Conservation (phyloP, 2,113 vertebrate species). For the Irena cyanogastra region DNA sequence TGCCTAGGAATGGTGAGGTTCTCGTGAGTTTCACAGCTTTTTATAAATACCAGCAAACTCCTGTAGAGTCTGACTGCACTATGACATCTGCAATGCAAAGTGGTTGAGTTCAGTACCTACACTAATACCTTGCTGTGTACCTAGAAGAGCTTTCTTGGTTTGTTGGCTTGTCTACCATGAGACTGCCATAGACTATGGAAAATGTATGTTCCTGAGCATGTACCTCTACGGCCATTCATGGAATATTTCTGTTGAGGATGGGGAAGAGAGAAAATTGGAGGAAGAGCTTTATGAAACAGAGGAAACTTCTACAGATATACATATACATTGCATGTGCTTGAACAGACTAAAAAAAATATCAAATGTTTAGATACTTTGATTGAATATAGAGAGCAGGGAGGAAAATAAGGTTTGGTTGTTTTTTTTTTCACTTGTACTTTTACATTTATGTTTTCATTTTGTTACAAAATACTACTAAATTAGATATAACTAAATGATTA, state of each 20-base stretch:
- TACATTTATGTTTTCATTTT: neutral
- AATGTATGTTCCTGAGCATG: neutral
- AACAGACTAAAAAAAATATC: neutral
- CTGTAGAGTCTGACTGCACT: neutral
- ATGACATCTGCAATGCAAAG: neutral
- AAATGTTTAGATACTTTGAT: neutral
- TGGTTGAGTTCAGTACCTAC: neutral
- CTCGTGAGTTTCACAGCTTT: neutral
- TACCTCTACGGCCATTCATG: neutral
- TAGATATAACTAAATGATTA: neutral
- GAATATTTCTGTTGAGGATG: neutral
- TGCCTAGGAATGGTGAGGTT: neutral
- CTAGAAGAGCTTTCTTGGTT: neutral
- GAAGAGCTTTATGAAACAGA: neutral
- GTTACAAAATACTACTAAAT: neutral
- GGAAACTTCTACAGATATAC: neutral
- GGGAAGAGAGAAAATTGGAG: neutral
- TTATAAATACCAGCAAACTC: neutral
- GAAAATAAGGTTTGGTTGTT: neutral
- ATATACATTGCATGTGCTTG: neutral
- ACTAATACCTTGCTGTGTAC: neutral
- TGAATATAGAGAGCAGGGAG: neutral
- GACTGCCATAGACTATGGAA: neutral
- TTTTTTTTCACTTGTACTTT: neutral
- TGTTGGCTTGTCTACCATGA: neutral